These are phyloP conservation scores for Heptranchias perlo DNA, from an alignment of 2,113 vertebrate species.

Conservation along the genomic window DNA sequence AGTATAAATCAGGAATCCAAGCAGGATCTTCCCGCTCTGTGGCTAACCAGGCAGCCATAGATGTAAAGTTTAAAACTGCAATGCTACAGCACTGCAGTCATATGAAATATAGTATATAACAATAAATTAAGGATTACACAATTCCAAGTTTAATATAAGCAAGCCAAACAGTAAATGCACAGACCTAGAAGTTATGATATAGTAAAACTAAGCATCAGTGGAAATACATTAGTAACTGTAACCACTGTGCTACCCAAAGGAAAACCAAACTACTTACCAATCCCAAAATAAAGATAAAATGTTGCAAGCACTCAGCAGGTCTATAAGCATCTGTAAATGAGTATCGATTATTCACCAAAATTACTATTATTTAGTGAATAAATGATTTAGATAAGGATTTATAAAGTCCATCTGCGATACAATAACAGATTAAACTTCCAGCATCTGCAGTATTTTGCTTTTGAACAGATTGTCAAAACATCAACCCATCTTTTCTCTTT, in stretches of 20 bases:
- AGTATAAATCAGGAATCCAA: neutral
- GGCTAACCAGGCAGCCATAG: neutral
- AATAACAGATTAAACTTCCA: too few relatives aligned
- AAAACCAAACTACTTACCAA: neutral
- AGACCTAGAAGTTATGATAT: neutral
- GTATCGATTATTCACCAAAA: neutral
- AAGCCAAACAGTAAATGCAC: neutral
- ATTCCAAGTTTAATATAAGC: neutral
- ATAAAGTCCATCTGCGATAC: too few relatives aligned
- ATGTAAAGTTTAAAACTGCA: neutral
- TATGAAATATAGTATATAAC: too few relatives aligned
- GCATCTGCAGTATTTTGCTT: too few relatives aligned
- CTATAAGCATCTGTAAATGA: neutral
- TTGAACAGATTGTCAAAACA: neutral
- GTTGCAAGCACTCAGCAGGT: neutral
- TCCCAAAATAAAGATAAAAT: neutral
- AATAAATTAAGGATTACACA: neutral
- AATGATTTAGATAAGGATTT: too few relatives aligned
- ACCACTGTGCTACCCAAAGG: neutral
- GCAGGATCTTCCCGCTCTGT: neutral
- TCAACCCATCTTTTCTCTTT: neutral
- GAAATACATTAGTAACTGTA: slow-evolving; percentile 34
- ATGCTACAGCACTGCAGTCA: neutral
- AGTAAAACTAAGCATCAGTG: neutral
- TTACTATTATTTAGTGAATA: too few relatives aligned